phyloP scores from a whole-genome alignment of 2,888 invertebrate species.

The Nebria brevicollis region DNA sequence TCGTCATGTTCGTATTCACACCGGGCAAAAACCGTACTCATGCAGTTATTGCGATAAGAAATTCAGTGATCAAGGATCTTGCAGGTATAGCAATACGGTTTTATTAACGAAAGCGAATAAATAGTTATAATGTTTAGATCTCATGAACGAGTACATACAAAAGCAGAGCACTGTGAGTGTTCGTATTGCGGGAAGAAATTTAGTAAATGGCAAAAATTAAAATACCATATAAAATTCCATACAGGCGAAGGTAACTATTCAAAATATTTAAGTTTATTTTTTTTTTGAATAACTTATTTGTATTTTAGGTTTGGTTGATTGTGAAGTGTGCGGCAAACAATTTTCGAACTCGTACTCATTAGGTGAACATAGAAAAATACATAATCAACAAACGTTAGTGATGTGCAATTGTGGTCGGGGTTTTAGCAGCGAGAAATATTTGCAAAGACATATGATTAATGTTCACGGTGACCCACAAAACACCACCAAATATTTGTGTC shows the following conservation, averaged over 20 bases:
- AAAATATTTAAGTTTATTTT: not conserved
- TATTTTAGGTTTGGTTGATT: conserved; percentile 65
- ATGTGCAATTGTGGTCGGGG: conserved; percentile 66
- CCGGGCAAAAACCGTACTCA: conserved; percentile 68
- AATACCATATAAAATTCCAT: conserved; percentile 68
- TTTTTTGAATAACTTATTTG: conserved; percentile 10
- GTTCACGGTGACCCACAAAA: conserved; percentile 60
- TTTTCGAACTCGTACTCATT: conserved; percentile 68
- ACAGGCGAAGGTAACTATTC: conserved; percentile 66
- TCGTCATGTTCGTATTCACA: conserved; percentile 68
- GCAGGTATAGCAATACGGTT: conserved; percentile 55
- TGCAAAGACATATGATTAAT: conserved; percentile 66
- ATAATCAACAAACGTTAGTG: conserved; percentile 59
- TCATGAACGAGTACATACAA: conserved; percentile 66
- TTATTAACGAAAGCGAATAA: not conserved
- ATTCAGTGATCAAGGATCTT: conserved; percentile 70
- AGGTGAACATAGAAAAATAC: conserved; percentile 67
- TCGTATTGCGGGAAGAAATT: conserved; percentile 68
- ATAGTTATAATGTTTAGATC: conserved; percentile 51
- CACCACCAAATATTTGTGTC: conserved; percentile 61
- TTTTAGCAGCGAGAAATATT: conserved; percentile 66
- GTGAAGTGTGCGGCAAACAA: conserved; percentile 64
- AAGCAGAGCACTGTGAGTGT: conserved; percentile 64
- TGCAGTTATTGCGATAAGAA: conserved; percentile 67
- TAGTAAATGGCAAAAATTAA: conserved; percentile 68